Evolutionary conservation across 1,140 invertebrate species (phyloP).

Genomic region (Nasonia giraulti): DNA sequence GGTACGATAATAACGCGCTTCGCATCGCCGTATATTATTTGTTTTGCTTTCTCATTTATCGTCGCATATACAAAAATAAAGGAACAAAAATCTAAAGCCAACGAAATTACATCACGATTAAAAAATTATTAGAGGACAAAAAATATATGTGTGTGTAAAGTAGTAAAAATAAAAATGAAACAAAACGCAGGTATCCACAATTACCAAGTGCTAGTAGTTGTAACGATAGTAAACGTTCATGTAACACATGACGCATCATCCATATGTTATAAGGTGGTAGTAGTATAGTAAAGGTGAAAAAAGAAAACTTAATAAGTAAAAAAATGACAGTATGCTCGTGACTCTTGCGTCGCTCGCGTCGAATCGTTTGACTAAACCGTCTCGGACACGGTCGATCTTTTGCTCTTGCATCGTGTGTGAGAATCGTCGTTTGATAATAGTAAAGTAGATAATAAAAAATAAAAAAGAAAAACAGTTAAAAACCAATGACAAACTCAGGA

Average conservation of each 20-base stretch:
- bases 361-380: slow-evolving; percentile 41
- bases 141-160: not conserved
- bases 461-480: slow-evolving; percentile 17
- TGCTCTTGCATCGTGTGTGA: not conserved
- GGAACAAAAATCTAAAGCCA: slow-evolving; percentile 72
- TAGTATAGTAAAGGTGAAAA: slow-evolving; percentile 45
- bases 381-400: slow-evolving; percentile 20
- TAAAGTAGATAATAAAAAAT: not conserved
- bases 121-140: slow-evolving; percentile 49
- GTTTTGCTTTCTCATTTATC: slow-evolving; percentile 15
- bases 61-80: slow-evolving; percentile 65
- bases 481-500: slow-evolving; percentile 8
- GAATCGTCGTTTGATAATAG: not conserved
- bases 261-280: slow-evolving; percentile 13
- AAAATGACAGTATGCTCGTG: slow-evolving; percentile 25
- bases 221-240: slow-evolving; percentile 35
- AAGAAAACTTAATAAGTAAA: slow-evolving; percentile 42
- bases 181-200: slow-evolving; percentile 49
- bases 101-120: slow-evolving; percentile 64
- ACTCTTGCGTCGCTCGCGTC: slow-evolving; percentile 29
- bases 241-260: too few relatives aligned
- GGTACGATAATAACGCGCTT: slow-evolving; percentile 59
- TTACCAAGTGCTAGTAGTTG: slow-evolving; percentile 38
- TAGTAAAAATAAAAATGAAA: slow-evolving; percentile 32
- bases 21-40: slow-evolving; percentile 54